These are phyloP conservation scores for Ectobius pallidus DNA, from an alignment of 2,888 invertebrate species.

Conservation along the genomic window DNA sequence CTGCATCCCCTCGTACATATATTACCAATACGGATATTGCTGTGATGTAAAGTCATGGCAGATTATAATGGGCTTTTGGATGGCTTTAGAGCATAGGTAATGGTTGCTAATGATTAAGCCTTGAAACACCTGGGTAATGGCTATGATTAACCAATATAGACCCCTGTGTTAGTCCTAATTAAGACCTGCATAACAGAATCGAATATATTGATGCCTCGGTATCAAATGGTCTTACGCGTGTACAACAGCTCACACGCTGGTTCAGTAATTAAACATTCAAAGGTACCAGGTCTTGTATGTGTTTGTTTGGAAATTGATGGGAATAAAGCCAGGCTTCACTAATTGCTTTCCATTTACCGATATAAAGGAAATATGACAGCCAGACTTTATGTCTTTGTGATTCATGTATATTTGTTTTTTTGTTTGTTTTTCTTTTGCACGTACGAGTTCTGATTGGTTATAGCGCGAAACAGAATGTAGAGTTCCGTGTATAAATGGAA, in stretches of 20 bases:
- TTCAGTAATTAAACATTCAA: slow-evolving; percentile 7
- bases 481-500: no score
- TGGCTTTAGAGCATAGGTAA: slow-evolving; percentile 21
- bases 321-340: not conserved
- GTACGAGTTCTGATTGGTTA: no score
- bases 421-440: no score
- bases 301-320: not conserved
- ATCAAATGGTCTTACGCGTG: slow-evolving; percentile 16
- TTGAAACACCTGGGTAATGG: slow-evolving; percentile 24
- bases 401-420: no score
- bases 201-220: not conserved
- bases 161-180: slow-evolving; percentile 3
- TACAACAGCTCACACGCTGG: no score
- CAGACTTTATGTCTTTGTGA: no score
- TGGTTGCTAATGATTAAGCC: slow-evolving; percentile 17
- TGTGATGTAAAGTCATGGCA: slow-evolving; percentile 25
- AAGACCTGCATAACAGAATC: slow-evolving; percentile 1
- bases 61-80: slow-evolving; percentile 28
- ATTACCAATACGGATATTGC: slow-evolving; percentile 11
- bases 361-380: not conserved
- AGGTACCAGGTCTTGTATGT: not conserved
- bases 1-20: not conserved
- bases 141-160: slow-evolving; percentile 22
- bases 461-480: no score
- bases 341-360: not conserved